Evolutionary conservation across 2,888 invertebrate species (phyloP).

Genomic region (Ferrisia virgata): DNA sequence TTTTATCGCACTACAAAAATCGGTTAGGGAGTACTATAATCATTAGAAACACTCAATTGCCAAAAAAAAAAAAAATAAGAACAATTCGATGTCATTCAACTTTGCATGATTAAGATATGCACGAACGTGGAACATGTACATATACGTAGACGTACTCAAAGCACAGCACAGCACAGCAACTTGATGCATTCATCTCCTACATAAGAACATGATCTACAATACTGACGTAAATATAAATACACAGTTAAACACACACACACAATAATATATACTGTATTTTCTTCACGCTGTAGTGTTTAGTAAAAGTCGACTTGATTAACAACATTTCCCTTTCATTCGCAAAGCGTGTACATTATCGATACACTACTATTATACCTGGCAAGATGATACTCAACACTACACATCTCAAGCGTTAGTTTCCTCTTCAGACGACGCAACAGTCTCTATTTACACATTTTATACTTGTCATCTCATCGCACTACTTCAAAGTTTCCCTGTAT

Average conservation of each 20-base stretch:
- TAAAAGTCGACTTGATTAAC: not conserved
- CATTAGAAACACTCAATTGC: not conserved
- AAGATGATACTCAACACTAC: too few relatives aligned
- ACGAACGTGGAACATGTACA: too few relatives aligned
- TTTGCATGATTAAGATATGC: not conserved
- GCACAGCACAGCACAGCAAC: too few relatives aligned
- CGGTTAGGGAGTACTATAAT: too few relatives aligned
- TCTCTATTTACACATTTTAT: too few relatives aligned
- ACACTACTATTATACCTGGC: not conserved
- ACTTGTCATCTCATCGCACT: not conserved
- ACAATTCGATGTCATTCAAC: not conserved
- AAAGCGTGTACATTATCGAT: not conserved
- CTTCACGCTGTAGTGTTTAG: not conserved
- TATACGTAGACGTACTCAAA: too few relatives aligned
- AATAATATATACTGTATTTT: too few relatives aligned
- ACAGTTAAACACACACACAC: not conserved
- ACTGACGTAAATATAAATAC: not conserved
- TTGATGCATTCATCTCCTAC: not conserved
- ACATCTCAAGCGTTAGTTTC: too few relatives aligned
- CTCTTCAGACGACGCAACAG: too few relatives aligned
- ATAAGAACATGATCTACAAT: too few relatives aligned
- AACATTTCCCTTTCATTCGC: not conserved
- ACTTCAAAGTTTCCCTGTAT: not conserved
- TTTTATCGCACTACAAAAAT: too few relatives aligned
- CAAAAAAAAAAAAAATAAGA: not conserved